Evolutionary conservation across 1,140 invertebrate genomes (phyloP), one percentile per base, ranked within the genome.

Genomic region (Drosophila baimaii): DNA sequence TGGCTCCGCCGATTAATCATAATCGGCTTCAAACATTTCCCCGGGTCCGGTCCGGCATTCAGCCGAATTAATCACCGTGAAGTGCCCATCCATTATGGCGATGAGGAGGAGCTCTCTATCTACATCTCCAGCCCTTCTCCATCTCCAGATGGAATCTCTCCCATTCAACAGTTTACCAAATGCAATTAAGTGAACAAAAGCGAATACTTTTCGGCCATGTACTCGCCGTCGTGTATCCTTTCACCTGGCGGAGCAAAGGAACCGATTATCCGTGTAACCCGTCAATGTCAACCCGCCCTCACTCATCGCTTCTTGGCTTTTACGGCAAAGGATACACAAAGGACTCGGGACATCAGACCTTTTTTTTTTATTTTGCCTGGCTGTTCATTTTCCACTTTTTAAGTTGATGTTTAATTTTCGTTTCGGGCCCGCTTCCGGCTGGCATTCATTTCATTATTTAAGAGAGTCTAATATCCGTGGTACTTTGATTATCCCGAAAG

Each of bases 361-460:
- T 66, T 64, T 65, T 54, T 9, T n/a, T 12, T 27, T 5, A 7
- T 5, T 27, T 27, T 27, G 27, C 27, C 27, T 27, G 5, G 33
- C 37, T 69, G 44, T 39, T 68, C 62, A 69, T 68, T 69, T 69
- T 62, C 65, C 65, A 66, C 65, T 52, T 69, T 68, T 69, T 68
- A 66, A 69, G 46, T 66, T 69, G 65, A 69, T 69, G 65, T 69
- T 69, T 69, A 66, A 69, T 66, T 66, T 69, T 66, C 44, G 61
- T 65, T 65, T 47, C 33, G 58, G 43, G 64, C 27, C 43, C 19
- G 15, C 64, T 68, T 69, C 65, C 65, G 65, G 65, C 46, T 41
- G 13, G 61, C 59, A 61, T 52, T 65, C 27, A 3, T 21, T 63
- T 46, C 33, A 37, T 47, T 46, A 35, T 49, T 39, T 10, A 27